A percentile compares a stretch with the other conserved stretches of the same genome.
Conservation (phyloP, 1,140 invertebrate species). For the Drosophila insularis region DNA sequence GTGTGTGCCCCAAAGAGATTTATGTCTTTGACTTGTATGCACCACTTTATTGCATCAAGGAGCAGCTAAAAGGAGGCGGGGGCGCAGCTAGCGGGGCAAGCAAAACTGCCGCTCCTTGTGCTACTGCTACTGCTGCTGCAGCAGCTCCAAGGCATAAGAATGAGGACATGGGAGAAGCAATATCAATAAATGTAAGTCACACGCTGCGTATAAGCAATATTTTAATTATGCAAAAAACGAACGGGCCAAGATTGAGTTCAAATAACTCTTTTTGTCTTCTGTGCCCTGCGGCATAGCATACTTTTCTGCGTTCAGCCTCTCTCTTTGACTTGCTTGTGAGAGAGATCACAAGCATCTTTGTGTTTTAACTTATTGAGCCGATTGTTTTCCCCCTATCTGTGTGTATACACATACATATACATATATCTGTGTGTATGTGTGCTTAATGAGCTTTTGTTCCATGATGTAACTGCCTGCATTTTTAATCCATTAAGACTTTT, state of each 20-base stretch:
- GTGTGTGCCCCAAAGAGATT: conserved; percentile 5
- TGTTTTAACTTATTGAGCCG: conserved; percentile 40
- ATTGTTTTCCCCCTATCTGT: conserved; percentile 8
- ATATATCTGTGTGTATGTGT: not conserved
- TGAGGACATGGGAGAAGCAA: conserved; percentile 14
- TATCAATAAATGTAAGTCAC: conserved; percentile 56
- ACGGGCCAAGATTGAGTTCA: conserved; percentile 1
- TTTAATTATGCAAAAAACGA: conserved; percentile 46
- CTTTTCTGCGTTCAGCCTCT: conserved; percentile 21
- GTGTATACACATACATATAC: not conserved
- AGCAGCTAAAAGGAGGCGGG: conserved; percentile 22
- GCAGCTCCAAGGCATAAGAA: no score
- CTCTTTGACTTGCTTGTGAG: not conserved
- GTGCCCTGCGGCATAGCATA: conserved; percentile 18
- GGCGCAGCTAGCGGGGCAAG: conserved; percentile 10
- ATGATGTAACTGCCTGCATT: conserved; percentile 25
- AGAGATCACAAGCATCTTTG: conserved; percentile 5
- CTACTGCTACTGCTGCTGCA: conserved; percentile 3
- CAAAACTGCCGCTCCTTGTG: conserved; percentile 2
- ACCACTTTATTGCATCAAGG: conserved; percentile 29
- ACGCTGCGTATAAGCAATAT: conserved; percentile 59
- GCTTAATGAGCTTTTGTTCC: conserved; percentile 39
- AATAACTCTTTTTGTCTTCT: conserved; percentile 31
- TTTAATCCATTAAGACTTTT: conserved; percentile 46
- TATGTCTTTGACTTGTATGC: conserved; percentile 13